These are phyloP conservation scores for Neopipo cinnamomea DNA, from an alignment of 2,113 vertebrate species.

Conservation along the genomic window DNA sequence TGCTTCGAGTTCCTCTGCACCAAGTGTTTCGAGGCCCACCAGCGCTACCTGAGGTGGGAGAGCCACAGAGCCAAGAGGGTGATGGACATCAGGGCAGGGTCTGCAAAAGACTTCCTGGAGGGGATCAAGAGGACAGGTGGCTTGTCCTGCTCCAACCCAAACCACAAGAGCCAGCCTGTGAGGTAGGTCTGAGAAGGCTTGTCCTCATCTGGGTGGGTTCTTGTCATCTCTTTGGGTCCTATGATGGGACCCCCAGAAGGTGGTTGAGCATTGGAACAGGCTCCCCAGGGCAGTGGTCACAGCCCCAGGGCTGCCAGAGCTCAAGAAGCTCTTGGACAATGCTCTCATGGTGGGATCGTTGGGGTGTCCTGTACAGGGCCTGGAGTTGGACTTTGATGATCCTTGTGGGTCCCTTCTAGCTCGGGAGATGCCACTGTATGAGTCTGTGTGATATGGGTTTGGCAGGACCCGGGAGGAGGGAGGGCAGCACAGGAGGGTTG, in stretches of 20 bases:
- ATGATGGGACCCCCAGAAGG: not conserved
- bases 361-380: not conserved
- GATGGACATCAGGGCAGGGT: constrained; percentile 15
- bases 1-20: constrained; percentile 63
- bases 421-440: not conserved
- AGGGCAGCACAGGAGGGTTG: not conserved
- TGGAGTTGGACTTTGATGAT: not conserved
- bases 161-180: not conserved
- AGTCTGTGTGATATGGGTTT: not conserved
- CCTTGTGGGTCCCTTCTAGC: not conserved
- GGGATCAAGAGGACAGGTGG: not conserved
- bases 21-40: constrained; percentile 48
- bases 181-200: not conserved
- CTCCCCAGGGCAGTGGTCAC: not conserved
- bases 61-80: constrained; percentile 26
- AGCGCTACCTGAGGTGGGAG: constrained; percentile 55
- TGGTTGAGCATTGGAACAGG: not conserved
- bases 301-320: not conserved
- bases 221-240: not conserved
- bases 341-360: not conserved
- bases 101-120: constrained; percentile 44
- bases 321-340: not conserved
- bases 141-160: constrained; percentile 49
- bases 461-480: not conserved
- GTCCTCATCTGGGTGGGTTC: not conserved